A percentile compares a stretch with the other conserved stretches of the same genome.
Conservation (phyloP, 2,888 invertebrate genomes). For the Lobophora halterata region DNA sequence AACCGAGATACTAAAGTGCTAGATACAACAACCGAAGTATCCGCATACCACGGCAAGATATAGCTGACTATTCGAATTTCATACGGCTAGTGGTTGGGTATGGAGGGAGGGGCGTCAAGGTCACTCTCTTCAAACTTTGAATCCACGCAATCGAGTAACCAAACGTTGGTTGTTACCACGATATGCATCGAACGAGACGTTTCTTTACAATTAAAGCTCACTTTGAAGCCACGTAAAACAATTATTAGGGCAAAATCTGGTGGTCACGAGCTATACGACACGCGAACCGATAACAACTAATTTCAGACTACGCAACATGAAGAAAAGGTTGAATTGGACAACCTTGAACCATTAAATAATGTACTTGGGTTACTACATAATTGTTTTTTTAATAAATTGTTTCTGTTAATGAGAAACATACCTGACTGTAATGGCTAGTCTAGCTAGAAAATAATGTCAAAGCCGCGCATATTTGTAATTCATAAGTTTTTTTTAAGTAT, state of each 20-base stretch:
- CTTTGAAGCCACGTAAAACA: slow-evolving; percentile 56
- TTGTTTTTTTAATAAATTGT: slow-evolving; percentile 36
- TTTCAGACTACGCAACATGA: slow-evolving; percentile 65
- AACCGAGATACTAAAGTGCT: slow-evolving; percentile 41
- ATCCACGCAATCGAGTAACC: slow-evolving; percentile 68
- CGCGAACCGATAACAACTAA: slow-evolving; percentile 65
- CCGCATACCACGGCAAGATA: slow-evolving; percentile 65
- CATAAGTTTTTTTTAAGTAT: slow-evolving; percentile 15
- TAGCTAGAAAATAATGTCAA: slow-evolving; percentile 43
- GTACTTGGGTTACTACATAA: no score
- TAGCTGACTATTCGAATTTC: slow-evolving; percentile 70
- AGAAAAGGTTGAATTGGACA: slow-evolving; percentile 47
- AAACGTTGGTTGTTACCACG: slow-evolving; percentile 47
- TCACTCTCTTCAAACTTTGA: slow-evolving; percentile 64
- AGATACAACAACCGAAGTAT: slow-evolving; percentile 43
- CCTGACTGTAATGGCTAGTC: slow-evolving; percentile 30
- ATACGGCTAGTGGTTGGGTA: slow-evolving; percentile 51
- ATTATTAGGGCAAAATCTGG: slow-evolving; percentile 56
- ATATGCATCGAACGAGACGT: slow-evolving; percentile 61
- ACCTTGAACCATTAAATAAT: slow-evolving; percentile 64
- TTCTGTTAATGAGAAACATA: slow-evolving; percentile 29
- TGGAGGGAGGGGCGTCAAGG: slow-evolving; percentile 63
- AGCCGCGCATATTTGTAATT: slow-evolving; percentile 30
- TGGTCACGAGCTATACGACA: slow-evolving; percentile 51
- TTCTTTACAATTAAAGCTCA: slow-evolving; percentile 54